Evolutionary conservation across 1,140 invertebrate species (phyloP), one percentile per base, ranked within the genome.

Genomic region (Paracyclopina nana): DNA sequence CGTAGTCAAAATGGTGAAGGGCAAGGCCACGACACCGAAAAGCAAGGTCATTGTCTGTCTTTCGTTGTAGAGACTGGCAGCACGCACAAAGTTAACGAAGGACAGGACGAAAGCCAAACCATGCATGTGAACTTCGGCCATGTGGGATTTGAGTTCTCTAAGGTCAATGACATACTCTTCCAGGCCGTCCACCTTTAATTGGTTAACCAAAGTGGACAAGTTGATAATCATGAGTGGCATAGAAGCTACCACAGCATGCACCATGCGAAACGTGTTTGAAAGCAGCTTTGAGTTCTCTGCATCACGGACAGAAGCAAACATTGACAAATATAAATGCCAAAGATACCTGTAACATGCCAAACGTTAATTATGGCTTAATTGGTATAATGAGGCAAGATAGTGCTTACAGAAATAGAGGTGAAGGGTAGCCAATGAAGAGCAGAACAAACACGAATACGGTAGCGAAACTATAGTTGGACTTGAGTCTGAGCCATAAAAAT

Each of bases 311-410:
- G 34, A 38, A 20, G 25, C 25, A 48, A 48, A 48, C 1, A 29
- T 20, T 28, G 20, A 28, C 25, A 48, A 16, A 20, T 48, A 48
- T 12, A 48, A 25, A 16, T 22, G 27, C 28, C 45, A 30, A 12
- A 48, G 27, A 28, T 48, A 48, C n/a, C 45, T 48, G 45, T n/a
- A 48, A 48, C 3, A 45, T 43, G 16, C 9, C n/a, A 18, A 18
- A 43, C 9, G 6, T 9, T 9, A 18, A 16, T 43, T 18, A 8
- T 9, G 9, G 8, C 9, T 43, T 43, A 8, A 18, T 14, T 14
- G 9, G 9, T 43, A 8, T 9, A 43, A 43, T 9, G 9, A 14
- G 20, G 8, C 9, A 43, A 43, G 41, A 43, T 14, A 31, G 29
- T 31, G 20, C 34, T 38, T 38, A 38, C 34, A 38, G n/a, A 38